These are phyloP conservation scores for Sander vitreus DNA, from an alignment of 2,113 vertebrate genomes.

Conservation along the genomic window DNA sequence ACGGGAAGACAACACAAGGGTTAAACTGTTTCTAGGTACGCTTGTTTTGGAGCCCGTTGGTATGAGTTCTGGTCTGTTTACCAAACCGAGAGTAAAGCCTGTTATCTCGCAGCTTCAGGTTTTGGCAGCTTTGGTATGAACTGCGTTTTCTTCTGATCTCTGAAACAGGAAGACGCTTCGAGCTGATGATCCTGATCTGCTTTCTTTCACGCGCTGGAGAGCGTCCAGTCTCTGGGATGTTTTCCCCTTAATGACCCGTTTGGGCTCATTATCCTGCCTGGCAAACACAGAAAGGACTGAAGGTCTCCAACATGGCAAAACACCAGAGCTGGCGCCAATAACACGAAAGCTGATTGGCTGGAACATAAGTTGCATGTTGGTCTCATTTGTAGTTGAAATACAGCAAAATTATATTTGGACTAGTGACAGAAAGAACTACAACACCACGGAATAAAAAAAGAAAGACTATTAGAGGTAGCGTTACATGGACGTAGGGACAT, in stretches of 20 bases:
- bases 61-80: not conserved
- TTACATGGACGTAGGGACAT: no score
- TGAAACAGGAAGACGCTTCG: constrained; percentile 7
- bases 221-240: not conserved
- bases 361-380: no score
- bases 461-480: no score
- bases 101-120: constrained; percentile 1
- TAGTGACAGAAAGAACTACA: no score
- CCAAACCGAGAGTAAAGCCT: not conserved
- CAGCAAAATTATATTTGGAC: no score
- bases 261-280: constrained; percentile 24
- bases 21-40: no score
- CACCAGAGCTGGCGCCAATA: not conserved
- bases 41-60: not conserved
- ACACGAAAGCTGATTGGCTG: no score
- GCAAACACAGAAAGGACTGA: not conserved
- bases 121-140: not conserved
- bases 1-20: no score
- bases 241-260: not conserved
- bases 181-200: not conserved
- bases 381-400: no score
- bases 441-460: no score
- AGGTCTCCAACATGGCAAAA: not conserved
- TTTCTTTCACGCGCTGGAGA: not conserved
- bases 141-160: constrained; percentile 4